Evolutionary conservation across 1,140 invertebrate species (phyloP).

Genomic region (Trichonephila clavata): DNA sequence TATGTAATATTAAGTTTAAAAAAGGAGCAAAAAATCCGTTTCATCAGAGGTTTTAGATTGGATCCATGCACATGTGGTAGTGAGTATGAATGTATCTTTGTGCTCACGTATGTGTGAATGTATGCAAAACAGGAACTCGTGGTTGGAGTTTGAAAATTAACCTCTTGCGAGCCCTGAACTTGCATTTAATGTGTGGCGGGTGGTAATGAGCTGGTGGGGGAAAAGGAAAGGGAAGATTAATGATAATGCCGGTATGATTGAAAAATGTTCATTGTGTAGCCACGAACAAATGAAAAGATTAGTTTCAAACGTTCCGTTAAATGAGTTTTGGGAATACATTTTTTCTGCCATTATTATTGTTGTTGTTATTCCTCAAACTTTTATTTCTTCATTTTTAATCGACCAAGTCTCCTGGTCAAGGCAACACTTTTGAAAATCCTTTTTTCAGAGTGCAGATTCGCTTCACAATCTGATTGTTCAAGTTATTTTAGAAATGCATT

Average conservation of each 20-base stretch:
- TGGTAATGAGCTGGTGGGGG: slow-evolving; percentile 48
- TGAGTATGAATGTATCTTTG: slow-evolving; percentile 17
- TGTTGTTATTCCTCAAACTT: slow-evolving; percentile 58
- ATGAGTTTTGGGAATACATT: slow-evolving; percentile 69
- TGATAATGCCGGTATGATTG: slow-evolving; percentile 73
- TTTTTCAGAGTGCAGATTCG: background rate
- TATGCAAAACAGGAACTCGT: slow-evolving; percentile 36
- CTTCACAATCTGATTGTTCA: too few species aligned
- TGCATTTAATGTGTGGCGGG: slow-evolving; percentile 52
- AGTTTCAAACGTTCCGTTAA: slow-evolving; percentile 71
- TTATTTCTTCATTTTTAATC: slow-evolving; percentile 51
- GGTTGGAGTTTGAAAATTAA: slow-evolving; percentile 62
- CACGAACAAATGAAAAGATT: slow-evolving; percentile 72
- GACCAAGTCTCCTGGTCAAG: background rate
- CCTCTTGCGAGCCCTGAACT: slow-evolving; percentile 44
- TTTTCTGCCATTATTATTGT: slow-evolving; percentile 51
- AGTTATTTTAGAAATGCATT: too few species aligned
- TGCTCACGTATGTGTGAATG: slow-evolving; percentile 14
- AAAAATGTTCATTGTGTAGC: slow-evolving; percentile 71
- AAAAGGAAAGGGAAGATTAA: slow-evolving; percentile 50
- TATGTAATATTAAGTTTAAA: slow-evolving; percentile 63
- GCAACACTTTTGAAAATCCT: background rate
- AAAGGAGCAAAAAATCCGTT: slow-evolving; percentile 26
- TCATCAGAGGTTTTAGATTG: slow-evolving; percentile 57
- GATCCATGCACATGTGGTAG: slow-evolving; percentile 30